These are phyloP conservation scores for Petromus typicus DNA, from an alignment of 2,113 vertebrate species.

Conservation along the genomic window DNA sequence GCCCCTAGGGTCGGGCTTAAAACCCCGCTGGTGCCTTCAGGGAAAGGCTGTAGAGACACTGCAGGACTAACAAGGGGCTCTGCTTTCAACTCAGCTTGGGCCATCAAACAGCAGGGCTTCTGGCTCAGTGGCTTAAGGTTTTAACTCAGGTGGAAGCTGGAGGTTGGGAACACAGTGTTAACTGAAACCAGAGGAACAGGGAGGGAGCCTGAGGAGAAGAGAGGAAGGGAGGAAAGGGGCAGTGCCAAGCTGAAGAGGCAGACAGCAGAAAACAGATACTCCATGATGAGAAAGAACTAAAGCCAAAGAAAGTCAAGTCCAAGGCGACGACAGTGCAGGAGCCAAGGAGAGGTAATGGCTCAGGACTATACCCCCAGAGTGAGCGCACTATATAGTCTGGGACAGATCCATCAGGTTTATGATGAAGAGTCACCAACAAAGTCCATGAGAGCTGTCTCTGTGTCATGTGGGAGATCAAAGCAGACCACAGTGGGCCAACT, in stretches of 20 bases:
- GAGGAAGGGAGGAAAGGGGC: too few species aligned
- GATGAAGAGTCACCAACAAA: neutral
- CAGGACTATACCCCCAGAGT: neutral
- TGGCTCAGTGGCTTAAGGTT: neutral
- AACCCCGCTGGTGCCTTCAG: neutral
- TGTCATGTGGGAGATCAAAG: too few species aligned
- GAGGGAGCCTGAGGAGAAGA: too few species aligned
- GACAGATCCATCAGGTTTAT: neutral
- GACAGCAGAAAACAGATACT: fast-evolving
- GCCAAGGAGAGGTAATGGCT: too few species aligned
- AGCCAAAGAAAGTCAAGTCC: neutral
- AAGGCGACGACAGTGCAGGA: neutral
- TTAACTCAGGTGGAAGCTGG: neutral
- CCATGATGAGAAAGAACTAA: neutral
- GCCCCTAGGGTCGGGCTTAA: neutral
- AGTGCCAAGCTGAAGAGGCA: neutral
- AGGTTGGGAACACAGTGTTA: neutral
- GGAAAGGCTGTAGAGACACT: neutral
- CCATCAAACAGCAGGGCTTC: neutral
- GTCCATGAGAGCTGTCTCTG: neutral
- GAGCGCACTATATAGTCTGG: neutral
- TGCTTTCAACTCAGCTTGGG: neutral
- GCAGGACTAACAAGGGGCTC: neutral
- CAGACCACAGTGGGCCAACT: too few species aligned
- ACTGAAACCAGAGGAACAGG: neutral